These are phyloP conservation scores for Drosophila barbarae DNA, from an alignment of 2,888 invertebrate species.

Conservation along the genomic window DNA sequence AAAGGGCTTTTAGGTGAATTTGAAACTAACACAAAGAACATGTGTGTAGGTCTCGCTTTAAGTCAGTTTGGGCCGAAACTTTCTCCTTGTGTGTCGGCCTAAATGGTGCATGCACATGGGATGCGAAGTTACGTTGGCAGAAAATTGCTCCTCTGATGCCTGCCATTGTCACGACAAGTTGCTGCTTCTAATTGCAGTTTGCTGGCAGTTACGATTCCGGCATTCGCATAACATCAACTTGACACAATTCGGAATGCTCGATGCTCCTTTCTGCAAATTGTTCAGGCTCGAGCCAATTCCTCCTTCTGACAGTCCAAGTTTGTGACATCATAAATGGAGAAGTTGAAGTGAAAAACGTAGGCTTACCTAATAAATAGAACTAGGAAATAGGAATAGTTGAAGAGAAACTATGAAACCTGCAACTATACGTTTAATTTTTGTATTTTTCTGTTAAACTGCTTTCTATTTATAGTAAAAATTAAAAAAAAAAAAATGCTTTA, in stretches of 20 bases:
- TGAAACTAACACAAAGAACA: not conserved
- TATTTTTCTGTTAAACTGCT: not conserved
- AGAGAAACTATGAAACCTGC: not conserved
- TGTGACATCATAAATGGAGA: conserved; percentile 21
- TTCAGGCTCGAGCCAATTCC: conserved; percentile 21
- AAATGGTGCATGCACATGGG: conserved; percentile 30
- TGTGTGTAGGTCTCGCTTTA: not conserved
- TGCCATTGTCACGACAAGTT: conserved; percentile 52
- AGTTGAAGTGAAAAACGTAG: not conserved
- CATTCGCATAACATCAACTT: conserved; percentile 40
- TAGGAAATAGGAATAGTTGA: not conserved
- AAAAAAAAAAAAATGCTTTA: not conserved
- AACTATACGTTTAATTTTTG: not conserved
- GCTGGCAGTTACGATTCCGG: conserved; percentile 23
- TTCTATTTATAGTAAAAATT: too few species aligned
- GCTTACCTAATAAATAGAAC: not conserved
- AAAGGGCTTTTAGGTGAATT: not conserved
- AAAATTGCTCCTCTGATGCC: conserved; percentile 34
- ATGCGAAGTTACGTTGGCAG: conserved; percentile 19
- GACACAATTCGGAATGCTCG: conserved; percentile 33
- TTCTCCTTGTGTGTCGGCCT: conserved; percentile 13
- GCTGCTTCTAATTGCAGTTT: conserved; percentile 59
- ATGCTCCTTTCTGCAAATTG: conserved; percentile 26
- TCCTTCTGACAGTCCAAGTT: conserved; percentile 7
- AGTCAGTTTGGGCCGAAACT: conserved; percentile 20